Evolutionary conservation across 2,888 invertebrate species (phyloP), one percentile per base, ranked within the genome.

Genomic region (Microplitis manilae): DNA sequence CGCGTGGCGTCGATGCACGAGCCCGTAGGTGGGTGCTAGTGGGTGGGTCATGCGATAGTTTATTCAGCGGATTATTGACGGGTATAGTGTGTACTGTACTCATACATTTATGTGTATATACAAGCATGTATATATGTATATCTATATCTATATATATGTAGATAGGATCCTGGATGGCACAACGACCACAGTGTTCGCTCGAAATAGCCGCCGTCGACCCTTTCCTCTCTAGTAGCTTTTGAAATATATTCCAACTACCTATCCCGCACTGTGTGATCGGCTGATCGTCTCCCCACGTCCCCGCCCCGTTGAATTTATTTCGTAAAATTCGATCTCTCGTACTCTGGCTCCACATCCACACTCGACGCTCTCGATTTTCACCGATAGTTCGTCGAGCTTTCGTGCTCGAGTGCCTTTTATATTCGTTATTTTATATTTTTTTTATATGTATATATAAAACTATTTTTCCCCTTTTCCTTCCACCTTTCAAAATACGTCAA

Each of bases 11-110:
- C 75, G 76, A 76, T 75, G 75, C 68, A 67, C 71, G 60, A 69
- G 73, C 61, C 62, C 38, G 85, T 82, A 83, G 85, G 83, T 86
- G 85, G 85, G 84, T 83, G 84, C 84, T 81, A 67, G 87, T 85
- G 86, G 88, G 86, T 85, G 86, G 85, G 83, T 80, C 78, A 77
- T 84, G 86, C 87, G 88, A 88, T 89, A 88, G 89, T 89, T 89
- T 90, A 89, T 90, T 89, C 89, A 88, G 86, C 85, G 88, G 90
- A 89, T 89, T 90, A 89, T 90, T 88, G 90, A 89, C 89, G 89
- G 86, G 85, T 50, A 50, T 13, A 50, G 85, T 87, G 84, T 86
- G 84, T 85, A 85, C 85, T 50, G 50, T 50, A 50, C 50, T 50
- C 50, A 50, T 13, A 50, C 50, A 50, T 50, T 8, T 50, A 13